Evolutionary conservation across 2,113 vertebrate genomes (phyloP).

Genomic region (Oenanthe melanoleuca): DNA sequence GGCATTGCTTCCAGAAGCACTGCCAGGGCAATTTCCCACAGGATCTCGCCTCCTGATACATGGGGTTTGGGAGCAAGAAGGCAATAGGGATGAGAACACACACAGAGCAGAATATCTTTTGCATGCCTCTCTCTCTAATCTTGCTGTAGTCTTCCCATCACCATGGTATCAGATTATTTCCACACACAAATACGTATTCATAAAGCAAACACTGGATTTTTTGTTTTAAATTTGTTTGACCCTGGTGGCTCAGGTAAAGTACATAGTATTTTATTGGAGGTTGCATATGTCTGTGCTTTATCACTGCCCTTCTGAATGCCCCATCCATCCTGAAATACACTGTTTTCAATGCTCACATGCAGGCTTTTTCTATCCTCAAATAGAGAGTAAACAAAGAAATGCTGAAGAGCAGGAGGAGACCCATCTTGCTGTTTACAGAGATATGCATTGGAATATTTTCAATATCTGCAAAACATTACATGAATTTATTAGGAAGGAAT

Average conservation of each 20-base stretch:
- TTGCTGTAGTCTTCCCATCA: not conserved
- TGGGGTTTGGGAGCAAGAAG: not conserved
- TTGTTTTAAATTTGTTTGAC: not conserved
- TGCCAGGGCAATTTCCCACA: not conserved
- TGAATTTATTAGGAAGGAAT: conserved; percentile 11
- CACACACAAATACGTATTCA: not conserved
- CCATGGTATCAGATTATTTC: conserved; percentile 32
- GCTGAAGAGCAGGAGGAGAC: not conserved
- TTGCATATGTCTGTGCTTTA: not conserved
- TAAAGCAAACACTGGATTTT: not conserved
- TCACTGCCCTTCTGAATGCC: not conserved
- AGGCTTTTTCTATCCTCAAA: conserved; percentile 19
- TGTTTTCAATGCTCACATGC: conserved; percentile 26
- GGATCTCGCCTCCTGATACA: not conserved
- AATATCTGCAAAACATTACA: not conserved
- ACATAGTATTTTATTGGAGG: not conserved
- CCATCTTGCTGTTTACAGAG: conserved; percentile 22
- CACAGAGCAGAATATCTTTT: not conserved
- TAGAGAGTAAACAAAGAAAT: conserved; percentile 48
- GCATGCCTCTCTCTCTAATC: not conserved
- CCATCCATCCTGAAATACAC: not conserved
- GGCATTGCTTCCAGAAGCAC: not conserved
- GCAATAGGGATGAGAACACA: not conserved
- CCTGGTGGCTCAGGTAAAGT: not conserved
- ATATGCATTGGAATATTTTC: conserved; percentile 40